Base-by-base conservation (phyloP, 2,113 vertebrate species). In the Laticauda laticaudata region DNA sequence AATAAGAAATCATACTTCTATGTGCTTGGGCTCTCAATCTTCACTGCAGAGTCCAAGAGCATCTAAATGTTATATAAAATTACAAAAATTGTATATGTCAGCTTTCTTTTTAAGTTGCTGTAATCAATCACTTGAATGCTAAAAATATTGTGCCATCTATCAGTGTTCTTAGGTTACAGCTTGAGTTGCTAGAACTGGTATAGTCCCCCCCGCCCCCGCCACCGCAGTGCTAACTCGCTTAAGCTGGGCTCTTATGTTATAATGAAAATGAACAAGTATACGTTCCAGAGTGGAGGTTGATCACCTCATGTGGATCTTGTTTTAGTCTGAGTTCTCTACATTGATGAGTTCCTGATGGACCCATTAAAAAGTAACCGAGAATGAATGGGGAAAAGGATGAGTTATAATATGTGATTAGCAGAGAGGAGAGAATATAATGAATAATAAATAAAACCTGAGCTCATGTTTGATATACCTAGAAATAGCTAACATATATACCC, bases 101-200 rank as follows among this genome's bases (percentile, higher is more conserved):
- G 23, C 94, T 95, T 95, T 75, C 56, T 93, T 94, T 90, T 93
- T 34, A 29, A n/a, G 61, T 57, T 21, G 9, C 39, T 69, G 87
- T 94, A 75, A 81, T 92, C 87, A 94, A 93, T 91, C 92, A 94
- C 23, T 54, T 8, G 7, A 51, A 54, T 55, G 93, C 87, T 61
- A 95, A 93, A 95, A 75, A 91, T 3, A 94, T 18, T 91, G 48
- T 81, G 18, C 45, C 88, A 57, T 69, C 75, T 88, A n/a, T 87
- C 57, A 85, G 45, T 55, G 86, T 64, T 10, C 86, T 69, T 69
- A n/a, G 85, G 57, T 4, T 0, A 54, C 90, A 6, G 10, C 92
- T 4, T 90, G 51, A 48, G 57, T 45, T 90, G 87, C 6, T 2
- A 43, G 48, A 29, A 23, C 93, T 51, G 59, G 34, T 69, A 21